Evolutionary conservation across 1,140 invertebrate genomes (phyloP), one percentile per base, ranked within the genome.

Genomic region (Cyclina sinensis): DNA sequence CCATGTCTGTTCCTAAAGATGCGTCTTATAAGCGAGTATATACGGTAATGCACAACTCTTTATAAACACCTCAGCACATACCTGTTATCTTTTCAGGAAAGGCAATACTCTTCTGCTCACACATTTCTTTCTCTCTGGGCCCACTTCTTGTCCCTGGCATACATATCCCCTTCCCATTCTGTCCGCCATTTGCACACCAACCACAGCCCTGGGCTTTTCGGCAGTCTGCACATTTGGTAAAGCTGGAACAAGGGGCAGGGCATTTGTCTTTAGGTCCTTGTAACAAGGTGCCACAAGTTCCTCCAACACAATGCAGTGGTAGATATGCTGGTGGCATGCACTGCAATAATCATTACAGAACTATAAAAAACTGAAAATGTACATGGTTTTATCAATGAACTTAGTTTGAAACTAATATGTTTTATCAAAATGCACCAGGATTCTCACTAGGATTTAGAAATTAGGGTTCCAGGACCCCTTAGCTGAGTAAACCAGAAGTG

Each of bases 271-370:
- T 96, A 57, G 96, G 12, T 54, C 97, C 96, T 37, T 97, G 96
- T 21, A 99, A 94, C 7, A 98, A 30, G 27, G 90, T 95, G 1
- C 98, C 98, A 94, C 99, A 99, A 16, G 98, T 97, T 16, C 98
- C 98, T 4, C 98, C 98, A 32, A 98, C 97, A 94, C 99, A 99
- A 68, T 97, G 97, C 0, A 99, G 95, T 0, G 97, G 97, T 91
- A 98, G 97, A 91, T 98, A 98, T 9, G 97, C 97, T 0, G 98
- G 97, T 11, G 98, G 97, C 81, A 99, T 97, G 91, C 99, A 99
- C 96, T 97, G 93, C 16, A 95, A 95, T 81, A 86, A 14, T 43
- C 4, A 14, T 43, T 43, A 43, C 43, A 43, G 43, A 43, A 43
- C 43, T 43, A 7, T 14, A 43, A 43, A 43, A 14, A 43, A n/a